Evolutionary conservation across 2,888 invertebrate genomes (phyloP).

Genomic region (Tupiocoris notatus): DNA sequence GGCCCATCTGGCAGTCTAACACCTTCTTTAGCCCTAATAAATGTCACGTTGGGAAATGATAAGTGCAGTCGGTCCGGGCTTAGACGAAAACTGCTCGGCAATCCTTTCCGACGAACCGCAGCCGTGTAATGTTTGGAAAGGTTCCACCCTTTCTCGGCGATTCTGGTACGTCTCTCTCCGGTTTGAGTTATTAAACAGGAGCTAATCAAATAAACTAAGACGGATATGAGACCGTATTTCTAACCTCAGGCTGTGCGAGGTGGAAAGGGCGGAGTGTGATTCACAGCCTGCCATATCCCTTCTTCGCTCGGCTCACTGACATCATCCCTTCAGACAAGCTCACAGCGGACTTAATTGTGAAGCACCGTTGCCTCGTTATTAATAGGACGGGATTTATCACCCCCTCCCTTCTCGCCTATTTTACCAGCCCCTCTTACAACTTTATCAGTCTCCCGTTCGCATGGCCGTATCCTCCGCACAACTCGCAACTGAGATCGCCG

Average conservation of each 20-base stretch:
- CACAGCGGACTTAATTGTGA: slow-evolving; percentile 39
- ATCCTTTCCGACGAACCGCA: slow-evolving; percentile 2
- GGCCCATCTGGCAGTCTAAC: slow-evolving; percentile 8
- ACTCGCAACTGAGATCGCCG: neutral
- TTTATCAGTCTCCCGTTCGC: neutral
- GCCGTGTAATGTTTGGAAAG: neutral
- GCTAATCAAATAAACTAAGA: slow-evolving; percentile 42
- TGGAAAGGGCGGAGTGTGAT: slow-evolving; percentile 21
- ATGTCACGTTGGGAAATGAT: slow-evolving; percentile 20
- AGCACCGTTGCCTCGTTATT: slow-evolving; percentile 28
- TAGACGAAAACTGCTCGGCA: slow-evolving; percentile 17
- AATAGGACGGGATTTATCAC: slow-evolving; percentile 35
- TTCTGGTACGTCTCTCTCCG: neutral
- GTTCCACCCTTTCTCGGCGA: neutral
- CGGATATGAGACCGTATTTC: slow-evolving; percentile 41
- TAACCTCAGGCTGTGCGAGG: slow-evolving; percentile 7
- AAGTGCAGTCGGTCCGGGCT: slow-evolving; percentile 22
- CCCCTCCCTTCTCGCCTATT: neutral
- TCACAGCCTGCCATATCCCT: slow-evolving; percentile 40
- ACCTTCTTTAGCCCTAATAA: neutral
- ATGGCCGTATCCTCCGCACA: neutral
- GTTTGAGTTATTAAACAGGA: slow-evolving; percentile 40
- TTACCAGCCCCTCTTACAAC: neutral
- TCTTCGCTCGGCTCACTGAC: slow-evolving; percentile 20
- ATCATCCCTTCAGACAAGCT: slow-evolving; percentile 36